A percentile compares a stretch with the other conserved stretches of the same genome.
Evolutionary conservation across 2,113 vertebrate species (phyloP).

Genomic region (Steatornis caripensis): DNA sequence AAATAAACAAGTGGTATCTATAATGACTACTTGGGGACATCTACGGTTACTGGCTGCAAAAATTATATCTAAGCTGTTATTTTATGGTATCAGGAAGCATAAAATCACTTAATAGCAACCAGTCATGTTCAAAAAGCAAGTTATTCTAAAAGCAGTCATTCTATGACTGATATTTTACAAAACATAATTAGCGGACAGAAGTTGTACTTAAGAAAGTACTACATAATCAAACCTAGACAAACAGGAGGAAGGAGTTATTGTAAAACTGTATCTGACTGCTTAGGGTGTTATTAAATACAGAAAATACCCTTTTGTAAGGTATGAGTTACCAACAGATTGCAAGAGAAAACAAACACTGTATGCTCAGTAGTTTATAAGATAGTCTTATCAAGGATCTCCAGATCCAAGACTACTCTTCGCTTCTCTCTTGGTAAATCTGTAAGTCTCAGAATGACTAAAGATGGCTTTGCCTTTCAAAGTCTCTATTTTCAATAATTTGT

Average conservation of each 20-base stretch:
- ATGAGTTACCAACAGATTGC: neutral
- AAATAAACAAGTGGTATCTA: conserved; percentile 5
- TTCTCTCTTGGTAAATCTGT: neutral
- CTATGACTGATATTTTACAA: neutral
- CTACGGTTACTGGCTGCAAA: conserved; percentile 16
- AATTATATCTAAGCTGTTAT: conserved; percentile 24
- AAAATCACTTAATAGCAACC: conserved; percentile 7
- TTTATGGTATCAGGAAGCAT: conserved; percentile 48
- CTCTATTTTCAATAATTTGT: neutral
- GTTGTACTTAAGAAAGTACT: neutral
- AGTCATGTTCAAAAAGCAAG: neutral
- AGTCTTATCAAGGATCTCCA: neutral
- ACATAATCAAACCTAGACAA: neutral
- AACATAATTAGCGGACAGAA: neutral
- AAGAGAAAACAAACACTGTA: neutral
- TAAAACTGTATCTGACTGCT: neutral
- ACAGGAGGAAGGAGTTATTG: neutral
- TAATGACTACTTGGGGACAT: conserved; percentile 34
- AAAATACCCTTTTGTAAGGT: neutral
- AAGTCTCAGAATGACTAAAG: neutral
- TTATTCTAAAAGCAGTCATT: conserved; percentile 27
- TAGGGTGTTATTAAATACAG: neutral
- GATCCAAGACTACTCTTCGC: neutral
- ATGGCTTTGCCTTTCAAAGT: neutral
- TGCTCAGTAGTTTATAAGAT: neutral